Evolutionary conservation across 2,113 vertebrate species (phyloP).

Genomic region (Xenopus laevis): DNA sequence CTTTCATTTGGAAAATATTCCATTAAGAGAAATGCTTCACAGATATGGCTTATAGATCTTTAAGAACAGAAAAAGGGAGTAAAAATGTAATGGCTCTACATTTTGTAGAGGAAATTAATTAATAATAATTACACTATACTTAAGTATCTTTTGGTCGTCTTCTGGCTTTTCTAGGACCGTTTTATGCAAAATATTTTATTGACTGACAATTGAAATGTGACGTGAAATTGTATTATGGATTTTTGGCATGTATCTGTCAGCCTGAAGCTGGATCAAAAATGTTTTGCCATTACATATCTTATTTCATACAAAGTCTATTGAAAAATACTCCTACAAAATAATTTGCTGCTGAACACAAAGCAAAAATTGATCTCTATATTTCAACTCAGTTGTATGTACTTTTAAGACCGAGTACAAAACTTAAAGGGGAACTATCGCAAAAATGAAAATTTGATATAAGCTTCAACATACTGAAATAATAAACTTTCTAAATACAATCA

Average conservation of each 20-base stretch:
- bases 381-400: too few relatives aligned
- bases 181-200: neutral
- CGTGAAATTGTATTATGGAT: neutral
- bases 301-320: too few relatives aligned
- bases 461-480: too few relatives aligned
- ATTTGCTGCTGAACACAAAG: too few relatives aligned
- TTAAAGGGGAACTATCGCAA: too few relatives aligned
- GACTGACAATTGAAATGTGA: neutral
- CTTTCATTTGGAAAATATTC: constrained; percentile 18
- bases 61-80: neutral
- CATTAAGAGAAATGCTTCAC: constrained; percentile 23
- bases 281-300: neutral
- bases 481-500: too few relatives aligned
- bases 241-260: neutral
- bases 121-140: constrained; percentile 10
- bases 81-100: neutral
- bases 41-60: constrained; percentile 1
- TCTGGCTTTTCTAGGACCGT: neutral
- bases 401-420: too few relatives aligned
- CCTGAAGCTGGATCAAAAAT: neutral
- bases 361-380: too few relatives aligned
- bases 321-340: too few relatives aligned
- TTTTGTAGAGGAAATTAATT: constrained; percentile 3
- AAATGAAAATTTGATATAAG: too few relatives aligned
- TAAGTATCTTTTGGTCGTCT: constrained; percentile 8